A percentile compares a stretch with the other conserved stretches of the same genome.
phyloP scores from a whole-genome alignment of 1,140 invertebrate species.

The Scaptomyza graminum region DNA sequence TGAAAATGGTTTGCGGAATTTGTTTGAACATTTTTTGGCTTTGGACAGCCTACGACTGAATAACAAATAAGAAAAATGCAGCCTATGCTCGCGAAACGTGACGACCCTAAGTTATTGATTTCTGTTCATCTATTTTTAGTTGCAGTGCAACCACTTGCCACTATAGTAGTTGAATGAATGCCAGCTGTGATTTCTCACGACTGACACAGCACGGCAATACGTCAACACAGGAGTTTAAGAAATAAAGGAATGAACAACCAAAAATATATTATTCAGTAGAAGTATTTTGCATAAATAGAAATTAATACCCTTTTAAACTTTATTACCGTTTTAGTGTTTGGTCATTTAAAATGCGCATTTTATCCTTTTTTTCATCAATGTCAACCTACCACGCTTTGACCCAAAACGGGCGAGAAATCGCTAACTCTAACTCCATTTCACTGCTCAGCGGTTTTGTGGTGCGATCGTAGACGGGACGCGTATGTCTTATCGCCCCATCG shows the following conservation, averaged over 20 bases:
- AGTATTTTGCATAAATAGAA: background rate
- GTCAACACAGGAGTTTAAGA: background rate
- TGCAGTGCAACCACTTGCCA: slow-evolving; percentile 50
- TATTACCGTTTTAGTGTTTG: no score
- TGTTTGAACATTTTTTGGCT: slow-evolving; percentile 67
- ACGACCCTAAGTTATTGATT: slow-evolving; percentile 62
- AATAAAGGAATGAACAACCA: background rate
- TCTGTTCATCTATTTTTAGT: slow-evolving; percentile 50
- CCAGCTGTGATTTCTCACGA: background rate
- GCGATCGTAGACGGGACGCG: slow-evolving; percentile 86
- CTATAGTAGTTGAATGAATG: slow-evolving; percentile 1
- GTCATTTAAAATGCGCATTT: no score
- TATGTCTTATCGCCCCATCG: no score
- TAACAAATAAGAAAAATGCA: slow-evolving; percentile 12
- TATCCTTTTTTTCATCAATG: no score
- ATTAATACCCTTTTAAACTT: no score
- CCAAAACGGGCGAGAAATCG: slow-evolving; percentile 88
- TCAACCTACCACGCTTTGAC: slow-evolving; percentile 81
- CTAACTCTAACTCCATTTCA: slow-evolving; percentile 38
- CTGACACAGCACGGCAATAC: background rate
- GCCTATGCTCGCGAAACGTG: slow-evolving; percentile 56
- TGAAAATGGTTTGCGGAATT: slow-evolving; percentile 36
- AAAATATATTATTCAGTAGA: background rate
- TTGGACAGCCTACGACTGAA: slow-evolving; percentile 57
- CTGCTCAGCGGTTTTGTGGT: slow-evolving; percentile 85